A percentile compares a stretch with the other conserved stretches of the same genome.
phyloP scores from a whole-genome alignment of 2,113 vertebrate species.

The Pedetes capensis region DNA sequence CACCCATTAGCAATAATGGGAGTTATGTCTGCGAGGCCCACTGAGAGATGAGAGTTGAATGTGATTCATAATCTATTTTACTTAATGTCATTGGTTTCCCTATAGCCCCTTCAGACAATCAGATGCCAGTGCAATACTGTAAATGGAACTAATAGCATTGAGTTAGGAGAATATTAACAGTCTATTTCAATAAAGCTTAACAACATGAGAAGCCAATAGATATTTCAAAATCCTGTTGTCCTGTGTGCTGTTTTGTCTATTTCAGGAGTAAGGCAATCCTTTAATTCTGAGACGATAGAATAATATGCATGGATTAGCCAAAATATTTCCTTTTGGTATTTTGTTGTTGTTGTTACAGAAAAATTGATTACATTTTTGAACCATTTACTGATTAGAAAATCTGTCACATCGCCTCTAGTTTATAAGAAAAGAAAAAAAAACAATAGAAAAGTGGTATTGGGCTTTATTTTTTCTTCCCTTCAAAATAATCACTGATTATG shows the following conservation, averaged over 20 bases:
- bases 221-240: conserved; percentile 17
- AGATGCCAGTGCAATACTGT: not conserved
- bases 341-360: not conserved
- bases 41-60: conserved; percentile 30
- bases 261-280: not conserved
- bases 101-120: conserved; percentile 43
- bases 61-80: conserved; percentile 49
- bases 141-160: conserved; percentile 33
- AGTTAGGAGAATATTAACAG: conserved; percentile 34
- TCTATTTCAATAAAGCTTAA: conserved; percentile 27
- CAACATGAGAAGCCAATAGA: not conserved
- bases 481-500: not conserved
- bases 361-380: not conserved
- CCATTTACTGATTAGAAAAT: not conserved
- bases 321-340: not conserved
- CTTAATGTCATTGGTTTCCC: conserved; percentile 44
- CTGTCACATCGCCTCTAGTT: not conserved
- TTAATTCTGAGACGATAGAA: not conserved
- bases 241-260: not conserved
- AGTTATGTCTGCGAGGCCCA: not conserved
- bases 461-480: not conserved
- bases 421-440: conserved; percentile 29
- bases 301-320: not conserved
- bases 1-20: conserved; percentile 29
- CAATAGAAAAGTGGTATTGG: not conserved